Evolutionary conservation across 2,113 vertebrate genomes (phyloP), one percentile per base, ranked within the genome.

Genomic region (Nibea coibor): DNA sequence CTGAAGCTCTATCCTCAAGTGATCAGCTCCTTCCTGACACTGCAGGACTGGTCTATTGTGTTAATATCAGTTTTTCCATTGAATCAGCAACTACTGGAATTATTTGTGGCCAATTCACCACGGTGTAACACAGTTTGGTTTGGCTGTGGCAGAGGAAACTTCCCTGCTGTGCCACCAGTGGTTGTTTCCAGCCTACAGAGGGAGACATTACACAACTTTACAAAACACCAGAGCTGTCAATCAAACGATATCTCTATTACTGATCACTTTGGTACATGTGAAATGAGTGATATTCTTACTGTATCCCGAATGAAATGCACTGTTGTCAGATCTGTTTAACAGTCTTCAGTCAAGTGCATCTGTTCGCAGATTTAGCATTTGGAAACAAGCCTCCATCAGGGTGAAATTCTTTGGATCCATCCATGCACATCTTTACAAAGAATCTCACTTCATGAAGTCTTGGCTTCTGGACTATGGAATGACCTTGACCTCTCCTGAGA

Each of bases 111-210:
- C 57, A 48, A 58, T 59, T 56, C 67, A 77, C 5, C 15, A 24
- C 59, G 65, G 39, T 0, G 1, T 54, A 9, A 45, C 54, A 68
- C 54, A 47, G 26, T 62, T 48, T 65, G 58, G 16, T 76, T 82
- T 51, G 78, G 73, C 45, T 65, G 19, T 12, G 26, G 24, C 9
- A 14, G 22, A 31, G 22, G 42, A 26, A 84, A 74, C 26, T 20
- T 17, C 17, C 11, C 42, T 31, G 26, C 42, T 71, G 42, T 24
- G 39, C 35, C 35, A 9, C 35, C 35, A 31, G 42, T 7, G 2
- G 3, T 3, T 28, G 19, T 59, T 51, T 63, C 8, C 24, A 51
- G 58, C 80, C 90, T 87, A 72, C 77, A 92, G 92, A 88, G 87
- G 85, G 89, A 51, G 87, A 45, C 57, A 35, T 87, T 63, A 51